A percentile compares a stretch with the other conserved stretches of the same genome.
Evolutionary conservation across 2,797 vertebrate genomes (phyloP).

Genomic region (Squalus acanthias): DNA sequence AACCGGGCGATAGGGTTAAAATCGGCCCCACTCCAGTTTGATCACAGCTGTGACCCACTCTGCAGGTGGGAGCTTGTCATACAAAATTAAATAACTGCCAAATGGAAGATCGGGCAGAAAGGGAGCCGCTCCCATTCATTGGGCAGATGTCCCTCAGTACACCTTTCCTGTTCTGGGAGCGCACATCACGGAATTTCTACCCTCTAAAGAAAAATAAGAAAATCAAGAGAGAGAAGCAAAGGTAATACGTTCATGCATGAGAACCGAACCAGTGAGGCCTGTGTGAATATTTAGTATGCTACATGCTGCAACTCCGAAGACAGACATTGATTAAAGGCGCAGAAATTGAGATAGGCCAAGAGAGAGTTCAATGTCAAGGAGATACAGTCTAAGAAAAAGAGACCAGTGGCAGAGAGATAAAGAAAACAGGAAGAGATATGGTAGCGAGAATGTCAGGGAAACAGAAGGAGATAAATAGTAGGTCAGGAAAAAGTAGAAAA

Average conservation of each 20-base stretch:
- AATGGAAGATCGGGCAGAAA: background rate
- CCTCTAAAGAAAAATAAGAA: background rate
- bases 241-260: background rate
- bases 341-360: too few species aligned
- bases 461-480: background rate
- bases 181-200: background rate
- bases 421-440: background rate
- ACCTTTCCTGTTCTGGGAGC: background rate
- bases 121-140: background rate
- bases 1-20: background rate
- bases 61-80: background rate
- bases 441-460: too few species aligned
- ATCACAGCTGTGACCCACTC: background rate
- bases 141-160: background rate
- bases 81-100: background rate
- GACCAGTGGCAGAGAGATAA: background rate
- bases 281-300: background rate
- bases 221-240: background rate
- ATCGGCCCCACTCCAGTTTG: background rate
- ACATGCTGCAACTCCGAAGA: background rate
- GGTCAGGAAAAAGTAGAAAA: background rate
- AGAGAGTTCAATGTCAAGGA: background rate
- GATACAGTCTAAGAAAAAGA: background rate
- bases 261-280: background rate
- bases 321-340: background rate